These are phyloP conservation scores for Plebejus argus DNA, from an alignment of 2,888 invertebrate species.

Conservation along the genomic window DNA sequence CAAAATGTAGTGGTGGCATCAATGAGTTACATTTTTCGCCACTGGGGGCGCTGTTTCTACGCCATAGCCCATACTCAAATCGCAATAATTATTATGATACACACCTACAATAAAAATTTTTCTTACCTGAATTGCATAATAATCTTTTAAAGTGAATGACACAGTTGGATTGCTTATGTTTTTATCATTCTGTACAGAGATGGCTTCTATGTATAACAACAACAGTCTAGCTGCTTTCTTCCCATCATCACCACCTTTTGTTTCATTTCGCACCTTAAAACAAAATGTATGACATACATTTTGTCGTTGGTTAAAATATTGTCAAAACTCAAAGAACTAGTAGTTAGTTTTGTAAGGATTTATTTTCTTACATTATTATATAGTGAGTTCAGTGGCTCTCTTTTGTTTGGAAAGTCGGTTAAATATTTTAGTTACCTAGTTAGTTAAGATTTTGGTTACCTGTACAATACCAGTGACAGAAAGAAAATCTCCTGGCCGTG, in stretches of 20 bases:
- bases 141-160: conserved; percentile 87
- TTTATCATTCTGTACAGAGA: conserved; percentile 88
- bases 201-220: conserved; percentile 89
- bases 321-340: neutral
- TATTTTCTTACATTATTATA: neutral
- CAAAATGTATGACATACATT: neutral
- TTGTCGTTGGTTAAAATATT: neutral
- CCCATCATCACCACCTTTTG: conserved; percentile 78
- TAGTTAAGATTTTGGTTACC: conserved; percentile 67
- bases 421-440: too few species aligned
- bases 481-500: conserved; percentile 93
- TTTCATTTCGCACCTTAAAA: conserved; percentile 80
- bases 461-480: conserved; percentile 93
- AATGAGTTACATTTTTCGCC: too few species aligned
- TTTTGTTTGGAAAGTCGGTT: conserved; percentile 12
- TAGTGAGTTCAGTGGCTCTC: too few species aligned
- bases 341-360: neutral
- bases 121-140: conserved; percentile 86
- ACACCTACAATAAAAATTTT: neutral
- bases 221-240: conserved; percentile 82
- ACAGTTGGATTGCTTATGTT: conserved; percentile 80
- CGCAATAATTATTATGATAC: too few species aligned
- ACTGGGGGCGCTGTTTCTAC: too few species aligned
- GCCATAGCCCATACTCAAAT: too few species aligned
- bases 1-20: too few species aligned